phyloP scores from a whole-genome alignment of 2,888 invertebrate genomes.

The Chrysolina oricalcia region DNA sequence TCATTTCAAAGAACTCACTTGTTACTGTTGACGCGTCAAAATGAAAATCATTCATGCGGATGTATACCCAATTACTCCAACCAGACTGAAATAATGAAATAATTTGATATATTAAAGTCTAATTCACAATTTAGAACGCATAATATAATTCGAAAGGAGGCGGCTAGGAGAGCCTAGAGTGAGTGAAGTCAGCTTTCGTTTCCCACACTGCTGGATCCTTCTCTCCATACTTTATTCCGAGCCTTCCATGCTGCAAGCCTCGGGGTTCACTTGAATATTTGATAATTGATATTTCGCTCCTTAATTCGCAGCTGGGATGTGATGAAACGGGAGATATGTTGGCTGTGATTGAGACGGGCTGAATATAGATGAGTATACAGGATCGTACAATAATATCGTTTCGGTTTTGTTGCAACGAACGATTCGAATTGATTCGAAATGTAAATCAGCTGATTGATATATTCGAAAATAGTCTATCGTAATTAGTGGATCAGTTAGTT shows the following conservation, averaged over 20 bases:
- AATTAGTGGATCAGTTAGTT: no score
- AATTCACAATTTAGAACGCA: slow-evolving; percentile 53
- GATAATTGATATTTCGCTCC: slow-evolving; percentile 69
- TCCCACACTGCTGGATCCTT: slow-evolving; percentile 46
- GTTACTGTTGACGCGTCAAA: slow-evolving; percentile 25
- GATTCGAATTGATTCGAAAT: no score
- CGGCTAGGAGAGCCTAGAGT: slow-evolving; percentile 44
- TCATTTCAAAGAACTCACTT: background rate
- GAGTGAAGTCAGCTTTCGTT: slow-evolving; percentile 54
- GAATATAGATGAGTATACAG: slow-evolving; percentile 14
- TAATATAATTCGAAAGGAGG: slow-evolving; percentile 53
- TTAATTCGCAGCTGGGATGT: slow-evolving; percentile 65
- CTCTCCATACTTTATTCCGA: slow-evolving; percentile 40
- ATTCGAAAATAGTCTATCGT: no score
- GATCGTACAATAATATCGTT: background rate
- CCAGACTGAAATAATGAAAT: slow-evolving; percentile 51
- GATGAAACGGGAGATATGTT: slow-evolving; percentile 30
- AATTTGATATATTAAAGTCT: slow-evolving; percentile 54
- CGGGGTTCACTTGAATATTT: slow-evolving; percentile 62
- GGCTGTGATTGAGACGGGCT: slow-evolving; percentile 25
- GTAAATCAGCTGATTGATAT: no score
- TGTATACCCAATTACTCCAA: slow-evolving; percentile 39
- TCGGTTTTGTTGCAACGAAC: no score
- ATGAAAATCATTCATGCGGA: slow-evolving; percentile 1
- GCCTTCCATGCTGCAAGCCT: slow-evolving; percentile 47